Base-by-base conservation (phyloP, 92 coral and sea anemone species). In the Nematostella vectensis region DNA sequence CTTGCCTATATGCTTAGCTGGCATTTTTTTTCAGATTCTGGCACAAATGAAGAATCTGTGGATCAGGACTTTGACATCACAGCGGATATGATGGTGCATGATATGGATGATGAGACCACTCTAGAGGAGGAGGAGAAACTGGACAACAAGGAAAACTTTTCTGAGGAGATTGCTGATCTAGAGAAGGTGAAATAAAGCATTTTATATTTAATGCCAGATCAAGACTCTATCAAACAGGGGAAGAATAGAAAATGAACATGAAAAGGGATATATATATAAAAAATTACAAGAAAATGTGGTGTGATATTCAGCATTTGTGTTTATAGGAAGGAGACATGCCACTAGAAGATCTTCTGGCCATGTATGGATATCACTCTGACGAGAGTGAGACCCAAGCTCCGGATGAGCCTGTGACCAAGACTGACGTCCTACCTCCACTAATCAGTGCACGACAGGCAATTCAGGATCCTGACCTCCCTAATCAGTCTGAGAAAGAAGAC, bases 271-370 rank as follows among this genome's bases (percentile, higher is more conserved):
- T 36, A 36, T 8, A 36, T 36, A 36, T 15, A 36, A 36, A 8
- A 36, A 36, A 8, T 15, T 36, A 36, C 42, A 36, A 8, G 15
- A 8, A 36, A 8, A 8, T 36, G 42, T 36, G 42, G 42, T 15
- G 15, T 36, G 15, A 36, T 8, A 36, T 8, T 36, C 9, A 15
- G 42, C 42, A 8, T n/a, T n/a, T n/a, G n/a, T n/a, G n/a, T n/a
- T n/a, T n/a, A n/a, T n/a, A 91, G 98, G 96, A 93, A 60, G 84
- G 81, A 13, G 99, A 93, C 27, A 88, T 93, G 81, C 99, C 99
- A 1, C 50, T 93, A 19, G 99, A 78, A 50, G 93, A 82, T 19
- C 75, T 93, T 30, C 61, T 93, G 4, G 99, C 99, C 31, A 71
- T 93, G 58, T 93, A 93, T 75, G 95, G 95, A 36, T 83, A 88